Percentiles rank a stretch among this genome's conserved stretches.
phyloP scores from a whole-genome alignment of 2,888 invertebrate species.

The Carterocephalus palaemon region DNA sequence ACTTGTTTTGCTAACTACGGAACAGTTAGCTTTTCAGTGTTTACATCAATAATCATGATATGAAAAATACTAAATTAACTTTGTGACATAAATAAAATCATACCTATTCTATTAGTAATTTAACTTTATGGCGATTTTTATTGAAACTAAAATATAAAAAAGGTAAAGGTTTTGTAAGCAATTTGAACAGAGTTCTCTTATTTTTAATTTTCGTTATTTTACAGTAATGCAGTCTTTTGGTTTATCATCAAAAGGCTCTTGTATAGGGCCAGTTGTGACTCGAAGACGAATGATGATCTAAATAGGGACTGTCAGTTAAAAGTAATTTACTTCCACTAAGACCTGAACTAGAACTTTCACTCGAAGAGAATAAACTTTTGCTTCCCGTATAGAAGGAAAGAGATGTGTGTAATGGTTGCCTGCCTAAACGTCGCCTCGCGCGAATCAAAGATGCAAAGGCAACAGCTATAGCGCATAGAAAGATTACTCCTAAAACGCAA shows the following conservation, averaged over 20 bases:
- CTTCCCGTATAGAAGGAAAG: slow-evolving; percentile 79
- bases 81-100: no score
- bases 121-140: no score
- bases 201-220: no score
- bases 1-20: no score
- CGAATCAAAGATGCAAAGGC: slow-evolving; percentile 83
- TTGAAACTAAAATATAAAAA: no score
- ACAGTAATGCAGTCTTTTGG: slow-evolving; percentile 10
- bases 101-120: no score
- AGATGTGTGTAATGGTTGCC: slow-evolving; percentile 73
- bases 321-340: slow-evolving; percentile 80
- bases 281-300: slow-evolving; percentile 77
- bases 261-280: slow-evolving; percentile 77
- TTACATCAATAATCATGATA: slow-evolving; percentile 15
- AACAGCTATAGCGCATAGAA: slow-evolving; percentile 84
- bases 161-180: no score
- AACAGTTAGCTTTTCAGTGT: no score
- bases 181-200: no score
- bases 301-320: slow-evolving; percentile 80
- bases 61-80: no score
- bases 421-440: slow-evolving; percentile 74
- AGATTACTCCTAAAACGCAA: slow-evolving; percentile 84
- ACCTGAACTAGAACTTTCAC: slow-evolving; percentile 79
- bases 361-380: slow-evolving; percentile 81
- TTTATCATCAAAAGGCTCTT: slow-evolving; percentile 49